A percentile compares a stretch with the other conserved stretches of the same genome.
Conservation (phyloP, 2,797 vertebrate genomes). For the Sebastes hubbsi region DNA sequence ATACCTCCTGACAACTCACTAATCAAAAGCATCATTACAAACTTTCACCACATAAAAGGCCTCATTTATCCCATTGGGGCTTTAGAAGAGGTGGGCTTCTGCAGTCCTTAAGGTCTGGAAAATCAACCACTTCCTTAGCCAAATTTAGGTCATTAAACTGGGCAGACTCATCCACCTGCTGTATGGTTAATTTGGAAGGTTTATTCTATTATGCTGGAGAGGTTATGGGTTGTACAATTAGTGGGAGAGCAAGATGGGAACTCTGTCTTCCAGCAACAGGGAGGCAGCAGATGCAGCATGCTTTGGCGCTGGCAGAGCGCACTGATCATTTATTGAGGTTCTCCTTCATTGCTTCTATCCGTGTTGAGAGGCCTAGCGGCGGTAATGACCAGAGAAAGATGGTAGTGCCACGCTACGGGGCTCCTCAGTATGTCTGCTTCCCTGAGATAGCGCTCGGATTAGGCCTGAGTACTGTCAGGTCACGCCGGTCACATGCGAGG, state of each 20-base stretch:
- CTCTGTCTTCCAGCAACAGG: constrained; percentile 41
- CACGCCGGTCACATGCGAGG: constrained; percentile 50
- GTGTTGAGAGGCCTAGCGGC: constrained; percentile 59
- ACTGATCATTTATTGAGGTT: constrained; percentile 78
- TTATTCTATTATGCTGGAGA: constrained; percentile 44
- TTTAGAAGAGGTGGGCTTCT: constrained; percentile 59
- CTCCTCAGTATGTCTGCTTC: constrained; percentile 62
- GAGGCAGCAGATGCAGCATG: constrained; percentile 57
- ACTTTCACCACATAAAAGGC: constrained; percentile 67
- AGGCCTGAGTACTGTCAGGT: constrained; percentile 58
- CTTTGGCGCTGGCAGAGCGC: constrained; percentile 55
- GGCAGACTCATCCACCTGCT: constrained; percentile 38
- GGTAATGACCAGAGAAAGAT: constrained; percentile 75
- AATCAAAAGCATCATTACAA: constrained; percentile 80
- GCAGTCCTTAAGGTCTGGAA: constrained; percentile 35
- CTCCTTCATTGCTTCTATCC: constrained; percentile 72
- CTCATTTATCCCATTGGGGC: constrained; percentile 63
- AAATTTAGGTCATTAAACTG: constrained; percentile 71
- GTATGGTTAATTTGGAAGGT: constrained; percentile 49
- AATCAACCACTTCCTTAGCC: constrained; percentile 55
- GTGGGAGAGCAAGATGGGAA: constrained; percentile 49
- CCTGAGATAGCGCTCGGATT: constrained; percentile 68
- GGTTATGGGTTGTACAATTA: constrained; percentile 53
- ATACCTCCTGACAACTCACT: constrained; percentile 72
- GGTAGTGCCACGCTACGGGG: constrained; percentile 63